These are phyloP conservation scores for Euplexia lucipara DNA, from an alignment of 2,888 invertebrate species.

Conservation along the genomic window DNA sequence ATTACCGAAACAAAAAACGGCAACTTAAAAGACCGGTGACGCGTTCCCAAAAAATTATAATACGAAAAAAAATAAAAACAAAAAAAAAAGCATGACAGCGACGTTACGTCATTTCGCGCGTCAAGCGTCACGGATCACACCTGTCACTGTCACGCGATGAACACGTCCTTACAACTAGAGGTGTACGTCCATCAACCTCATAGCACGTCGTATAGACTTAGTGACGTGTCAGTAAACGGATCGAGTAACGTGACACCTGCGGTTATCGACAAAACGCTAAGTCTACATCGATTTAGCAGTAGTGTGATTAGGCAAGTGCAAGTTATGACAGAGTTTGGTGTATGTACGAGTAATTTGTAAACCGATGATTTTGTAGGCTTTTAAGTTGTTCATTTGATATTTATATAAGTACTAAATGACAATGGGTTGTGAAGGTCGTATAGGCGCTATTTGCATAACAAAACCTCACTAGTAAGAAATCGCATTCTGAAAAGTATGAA, in stretches of 20 bases:
- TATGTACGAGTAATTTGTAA: background rate
- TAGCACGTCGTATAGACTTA: constrained; percentile 83
- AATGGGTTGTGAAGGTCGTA: no score
- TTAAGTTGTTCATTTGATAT: background rate
- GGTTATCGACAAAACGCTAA: constrained; percentile 84
- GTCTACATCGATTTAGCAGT: constrained; percentile 75
- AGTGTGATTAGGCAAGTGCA: constrained; percentile 20
- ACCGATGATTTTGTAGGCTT: background rate
- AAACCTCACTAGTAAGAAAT: no score
- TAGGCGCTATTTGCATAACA: no score
- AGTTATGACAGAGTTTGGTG: constrained; percentile 1
- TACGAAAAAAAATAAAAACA: constrained; percentile 42
- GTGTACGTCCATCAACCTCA: constrained; percentile 85
- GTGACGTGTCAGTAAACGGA: constrained; percentile 80
- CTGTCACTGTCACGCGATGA: constrained; percentile 70
- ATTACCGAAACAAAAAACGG: background rate
- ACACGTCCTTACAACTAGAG: constrained; percentile 77
- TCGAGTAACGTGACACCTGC: constrained; percentile 77
- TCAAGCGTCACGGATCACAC: constrained; percentile 78
- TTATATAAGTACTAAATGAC: no score
- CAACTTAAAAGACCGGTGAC: background rate
- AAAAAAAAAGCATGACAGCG: constrained; percentile 66
- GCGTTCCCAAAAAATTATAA: background rate
- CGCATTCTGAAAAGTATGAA: no score
- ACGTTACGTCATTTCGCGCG: constrained; percentile 72